Conservation (phyloP, 2,113 vertebrate species). For the Oceanodroma tethys region DNA sequence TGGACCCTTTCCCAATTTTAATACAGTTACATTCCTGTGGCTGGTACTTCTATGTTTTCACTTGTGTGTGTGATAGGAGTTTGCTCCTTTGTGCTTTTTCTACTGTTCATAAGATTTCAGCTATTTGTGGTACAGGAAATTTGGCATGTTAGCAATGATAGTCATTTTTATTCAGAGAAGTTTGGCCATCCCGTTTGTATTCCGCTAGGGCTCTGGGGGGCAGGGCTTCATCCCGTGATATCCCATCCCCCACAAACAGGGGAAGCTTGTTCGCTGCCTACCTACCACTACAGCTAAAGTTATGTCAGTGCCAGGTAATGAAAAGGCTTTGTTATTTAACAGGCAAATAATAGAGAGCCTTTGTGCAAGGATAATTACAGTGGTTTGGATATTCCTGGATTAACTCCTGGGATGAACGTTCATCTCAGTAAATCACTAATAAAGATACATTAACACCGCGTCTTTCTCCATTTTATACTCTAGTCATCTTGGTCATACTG, state of each 20-base stretch:
- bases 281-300: slow-evolving; percentile 39
- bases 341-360: slow-evolving; percentile 47
- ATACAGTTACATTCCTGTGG: slow-evolving; percentile 5
- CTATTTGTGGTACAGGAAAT: not conserved
- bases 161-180: not conserved
- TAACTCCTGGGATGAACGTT: slow-evolving; percentile 26
- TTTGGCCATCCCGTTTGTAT: not conserved
- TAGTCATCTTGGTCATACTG: not conserved
- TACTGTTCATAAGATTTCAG: not conserved
- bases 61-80: slow-evolving; percentile 10
- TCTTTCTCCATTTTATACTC: slow-evolving; percentile 8
- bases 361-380: slow-evolving; percentile 49
- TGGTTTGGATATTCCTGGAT: slow-evolving; percentile 32
- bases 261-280: not conserved
- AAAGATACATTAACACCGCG: slow-evolving; percentile 38
- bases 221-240: not conserved
- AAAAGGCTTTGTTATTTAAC: slow-evolving; percentile 49
- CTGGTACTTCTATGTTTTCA: not conserved
- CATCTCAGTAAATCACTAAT: slow-evolving; percentile 34
- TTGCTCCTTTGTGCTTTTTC: slow-evolving; percentile 5
- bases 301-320: slow-evolving; percentile 40
- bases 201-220: not conserved
- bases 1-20: slow-evolving; percentile 31
- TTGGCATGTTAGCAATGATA: not conserved
- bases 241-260: slow-evolving; percentile 2